Evolutionary conservation across 2,113 vertebrate species (phyloP), one percentile per base, ranked within the genome.

Genomic region (Xenopus tropicalis): DNA sequence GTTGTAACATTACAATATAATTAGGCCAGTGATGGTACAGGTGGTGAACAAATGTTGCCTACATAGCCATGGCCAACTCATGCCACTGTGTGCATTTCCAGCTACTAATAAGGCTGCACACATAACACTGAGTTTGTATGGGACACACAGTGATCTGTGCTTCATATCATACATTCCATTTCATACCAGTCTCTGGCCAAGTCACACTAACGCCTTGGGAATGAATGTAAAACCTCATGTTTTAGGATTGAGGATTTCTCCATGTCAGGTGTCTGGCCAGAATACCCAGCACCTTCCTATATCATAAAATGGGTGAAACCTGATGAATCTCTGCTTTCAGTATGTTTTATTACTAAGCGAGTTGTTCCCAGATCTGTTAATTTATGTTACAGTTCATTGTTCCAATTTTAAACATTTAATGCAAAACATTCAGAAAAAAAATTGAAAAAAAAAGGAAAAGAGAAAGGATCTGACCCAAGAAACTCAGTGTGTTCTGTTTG

Each of bases 261-360:
- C n/a, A 9, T n/a, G 52, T 54, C 52, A 54, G 10, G 19, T n/a
- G 52, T 54, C 52, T 54, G 52, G 52, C 16, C 17, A n/a, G 16
- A 54, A 54, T 54, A 54, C 8, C 52, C 52, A n/a, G 19, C 9
- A 54, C 16, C 52, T 54, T 54, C 17, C 19, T 10, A 4, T 17
- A n/a, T 54, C 52, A 54, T 54, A 20, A 54, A 54, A 20, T 54
- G 52, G 52, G 52, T 54, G 52, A 54, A 54, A 54, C 52, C 52
- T n/a, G 52, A 54, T 54, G 17, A 48, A 13, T 16, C 1, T 54
- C 52, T 54, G 52, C 52, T 54, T n/a, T 54, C 10, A 48, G 46
- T 48, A 48, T 48, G 19, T n/a, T n/a, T n/a, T 54, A 54, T 54
- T 9, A 48, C 12, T 17, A 48, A 1, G 46, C 16, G 46, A 48